These are phyloP conservation scores for Melanerpes aurifrons DNA, from an alignment of 2,113 vertebrate genomes.

Conservation along the genomic window DNA sequence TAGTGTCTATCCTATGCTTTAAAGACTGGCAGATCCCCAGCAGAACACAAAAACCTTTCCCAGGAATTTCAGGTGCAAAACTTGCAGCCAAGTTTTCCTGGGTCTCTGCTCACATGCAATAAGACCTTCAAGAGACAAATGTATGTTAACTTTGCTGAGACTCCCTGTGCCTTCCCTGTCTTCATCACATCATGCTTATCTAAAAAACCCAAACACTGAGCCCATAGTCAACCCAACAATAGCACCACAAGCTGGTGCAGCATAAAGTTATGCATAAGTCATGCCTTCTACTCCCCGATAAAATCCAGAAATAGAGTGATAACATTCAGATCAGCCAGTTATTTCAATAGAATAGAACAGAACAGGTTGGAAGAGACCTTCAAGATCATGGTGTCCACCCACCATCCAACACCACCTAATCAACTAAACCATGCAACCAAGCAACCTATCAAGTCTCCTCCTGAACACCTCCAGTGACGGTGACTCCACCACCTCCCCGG, in stretches of 20 bases:
- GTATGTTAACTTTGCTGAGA: neutral
- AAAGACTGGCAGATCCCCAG: neutral
- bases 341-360: neutral
- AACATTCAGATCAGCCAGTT: neutral
- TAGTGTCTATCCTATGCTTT: neutral
- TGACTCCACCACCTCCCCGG: too few species aligned
- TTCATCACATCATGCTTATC: neutral
- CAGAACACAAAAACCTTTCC: neutral
- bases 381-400: too few species aligned
- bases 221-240: neutral
- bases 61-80: neutral
- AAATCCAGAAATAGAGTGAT: neutral
- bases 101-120: fast-evolving
- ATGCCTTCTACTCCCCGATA: neutral
- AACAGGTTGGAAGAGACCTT: too few species aligned
- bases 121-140: neutral
- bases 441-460: too few species aligned
- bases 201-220: neutral
- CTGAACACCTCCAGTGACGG: too few species aligned
- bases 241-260: neutral
- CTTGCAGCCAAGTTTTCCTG: neutral
- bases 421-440: too few species aligned
- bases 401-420: too few species aligned
- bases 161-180: neutral
- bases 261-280: neutral